Percentiles rank a stretch among this genome's conserved stretches.
phyloP scores from a whole-genome alignment of 1,140 invertebrate species.

The Planococcus citri region DNA sequence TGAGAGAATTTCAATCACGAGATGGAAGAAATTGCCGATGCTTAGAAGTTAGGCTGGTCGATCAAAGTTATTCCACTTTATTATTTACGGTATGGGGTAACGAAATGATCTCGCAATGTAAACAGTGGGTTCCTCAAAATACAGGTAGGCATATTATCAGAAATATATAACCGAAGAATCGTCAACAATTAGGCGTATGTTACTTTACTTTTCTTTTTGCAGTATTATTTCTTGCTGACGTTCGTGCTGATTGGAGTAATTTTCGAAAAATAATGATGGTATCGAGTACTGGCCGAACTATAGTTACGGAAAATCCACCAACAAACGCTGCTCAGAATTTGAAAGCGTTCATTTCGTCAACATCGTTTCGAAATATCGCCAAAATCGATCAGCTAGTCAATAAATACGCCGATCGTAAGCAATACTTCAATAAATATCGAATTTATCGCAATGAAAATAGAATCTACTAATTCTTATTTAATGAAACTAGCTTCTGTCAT shows the following conservation, averaged over 20 bases:
- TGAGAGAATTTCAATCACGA: slow-evolving; percentile 25
- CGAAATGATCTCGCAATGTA: slow-evolving; percentile 32
- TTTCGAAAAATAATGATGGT: slow-evolving; percentile 35
- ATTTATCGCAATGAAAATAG: no score
- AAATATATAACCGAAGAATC: not conserved
- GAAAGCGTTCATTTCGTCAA: slow-evolving; percentile 29
- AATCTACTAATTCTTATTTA: no score
- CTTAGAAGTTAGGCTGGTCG: slow-evolving; percentile 27
- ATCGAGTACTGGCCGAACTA: slow-evolving; percentile 28
- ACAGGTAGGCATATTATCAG: slow-evolving; percentile 33
- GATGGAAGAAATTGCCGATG: slow-evolving; percentile 25
- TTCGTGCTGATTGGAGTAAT: slow-evolving; percentile 33
- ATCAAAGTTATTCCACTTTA: slow-evolving; percentile 31
- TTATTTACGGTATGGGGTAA: slow-evolving; percentile 28
- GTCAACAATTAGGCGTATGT: no score
- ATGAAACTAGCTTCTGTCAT: slow-evolving; percentile 37
- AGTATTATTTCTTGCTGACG: slow-evolving; percentile 36
- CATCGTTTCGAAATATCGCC: slow-evolving; percentile 25
- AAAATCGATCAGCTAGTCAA: slow-evolving; percentile 28
- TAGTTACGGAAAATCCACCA: slow-evolving; percentile 38
- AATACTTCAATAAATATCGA: no score
- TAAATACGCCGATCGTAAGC: slow-evolving; percentile 32
- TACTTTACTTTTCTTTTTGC: slow-evolving; percentile 25
- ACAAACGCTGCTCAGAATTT: slow-evolving; percentile 32
- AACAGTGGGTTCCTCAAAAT: slow-evolving; percentile 33